Percentiles rank a stretch among this genome's conserved stretches.
These are phyloP conservation scores for Ctenopoma kingsleyae DNA, from an alignment of 2,797 vertebrate genomes.

Conservation along the genomic window DNA sequence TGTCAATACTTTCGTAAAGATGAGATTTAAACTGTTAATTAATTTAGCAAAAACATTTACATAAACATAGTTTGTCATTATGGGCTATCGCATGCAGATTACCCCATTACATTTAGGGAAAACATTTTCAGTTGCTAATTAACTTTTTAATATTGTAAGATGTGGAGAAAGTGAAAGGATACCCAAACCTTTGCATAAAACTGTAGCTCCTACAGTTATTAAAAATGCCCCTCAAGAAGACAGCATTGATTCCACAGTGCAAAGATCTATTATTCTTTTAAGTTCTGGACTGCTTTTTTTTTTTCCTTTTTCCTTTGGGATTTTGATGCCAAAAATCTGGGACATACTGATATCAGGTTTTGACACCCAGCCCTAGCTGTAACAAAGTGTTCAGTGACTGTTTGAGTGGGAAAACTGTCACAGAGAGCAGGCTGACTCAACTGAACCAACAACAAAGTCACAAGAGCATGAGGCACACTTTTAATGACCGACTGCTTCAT, in stretches of 20 bases:
- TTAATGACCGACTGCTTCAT: slow-evolving; percentile 50
- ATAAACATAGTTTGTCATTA: too few relatives aligned
- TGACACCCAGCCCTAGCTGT: slow-evolving; percentile 64
- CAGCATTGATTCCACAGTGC: slow-evolving; percentile 39
- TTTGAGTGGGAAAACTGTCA: slow-evolving; percentile 23
- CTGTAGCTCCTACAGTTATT: not conserved
- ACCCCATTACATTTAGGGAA: too few relatives aligned
- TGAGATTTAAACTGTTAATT: too few relatives aligned
- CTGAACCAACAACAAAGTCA: slow-evolving; percentile 48
- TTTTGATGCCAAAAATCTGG: not conserved
- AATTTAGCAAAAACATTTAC: too few relatives aligned
- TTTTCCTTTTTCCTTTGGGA: not conserved
- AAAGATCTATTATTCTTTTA: slow-evolving; percentile 23
- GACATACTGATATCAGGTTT: not conserved
- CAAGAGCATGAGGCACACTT: slow-evolving; percentile 68
- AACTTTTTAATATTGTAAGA: too few relatives aligned
- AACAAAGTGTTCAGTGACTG: slow-evolving; percentile 38
- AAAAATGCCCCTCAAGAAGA: slow-evolving; percentile 49
- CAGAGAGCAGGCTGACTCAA: slow-evolving; percentile 46
- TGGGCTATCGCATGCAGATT: too few relatives aligned
- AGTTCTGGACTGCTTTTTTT: not conserved
- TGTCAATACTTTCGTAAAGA: too few relatives aligned
- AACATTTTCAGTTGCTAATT: too few relatives aligned
- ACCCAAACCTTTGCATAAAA: not conserved
- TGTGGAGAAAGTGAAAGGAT: too few relatives aligned